phyloP scores from a whole-genome alignment of 2,113 vertebrate genomes.

The Meleagris gallopavo region DNA sequence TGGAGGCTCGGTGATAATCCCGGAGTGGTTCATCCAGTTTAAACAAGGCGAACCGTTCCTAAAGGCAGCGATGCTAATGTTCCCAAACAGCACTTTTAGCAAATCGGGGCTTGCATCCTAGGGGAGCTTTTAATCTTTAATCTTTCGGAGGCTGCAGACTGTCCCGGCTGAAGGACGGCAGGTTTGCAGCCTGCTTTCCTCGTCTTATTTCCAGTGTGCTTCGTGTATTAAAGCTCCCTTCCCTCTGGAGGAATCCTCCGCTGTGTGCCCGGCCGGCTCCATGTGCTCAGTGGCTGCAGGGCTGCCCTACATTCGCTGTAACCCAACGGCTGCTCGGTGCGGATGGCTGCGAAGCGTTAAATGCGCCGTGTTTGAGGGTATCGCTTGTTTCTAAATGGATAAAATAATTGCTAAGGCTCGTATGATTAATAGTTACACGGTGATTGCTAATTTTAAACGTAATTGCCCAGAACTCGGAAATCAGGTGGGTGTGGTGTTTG shows the following conservation, averaged over 20 bases:
- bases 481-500: constrained; percentile 76
- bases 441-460: constrained; percentile 17
- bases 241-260: background rate
- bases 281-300: background rate
- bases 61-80: background rate
- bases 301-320: constrained; percentile 11
- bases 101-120: background rate
- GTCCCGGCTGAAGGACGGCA: background rate
- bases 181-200: background rate
- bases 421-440: constrained; percentile 41
- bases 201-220: background rate
- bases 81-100: background rate
- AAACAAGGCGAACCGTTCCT: constrained; percentile 9
- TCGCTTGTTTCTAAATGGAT: background rate
- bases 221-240: background rate
- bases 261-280: background rate
- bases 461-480: constrained; percentile 62
- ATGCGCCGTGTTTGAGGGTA: background rate
- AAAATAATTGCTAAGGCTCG: background rate
- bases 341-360: background rate
- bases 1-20: constrained; percentile 11
- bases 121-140: background rate
- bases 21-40: constrained; percentile 39
- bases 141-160: background rate
- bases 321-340: background rate